Evolutionary conservation across 2,888 invertebrate genomes (phyloP).

Genomic region (Nomada ruficornis): DNA sequence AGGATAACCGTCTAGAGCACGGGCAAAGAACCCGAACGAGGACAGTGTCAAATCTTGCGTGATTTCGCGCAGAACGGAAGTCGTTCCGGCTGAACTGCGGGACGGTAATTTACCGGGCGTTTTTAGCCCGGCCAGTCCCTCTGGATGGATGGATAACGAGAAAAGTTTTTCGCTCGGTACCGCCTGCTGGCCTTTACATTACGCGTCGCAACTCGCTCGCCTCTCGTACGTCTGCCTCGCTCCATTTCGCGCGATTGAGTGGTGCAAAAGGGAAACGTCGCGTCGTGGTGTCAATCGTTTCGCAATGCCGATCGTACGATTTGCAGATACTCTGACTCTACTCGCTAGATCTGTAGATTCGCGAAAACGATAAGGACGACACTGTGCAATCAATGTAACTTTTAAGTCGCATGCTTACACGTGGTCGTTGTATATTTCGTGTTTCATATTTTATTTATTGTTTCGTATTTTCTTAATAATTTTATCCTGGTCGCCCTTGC

Average conservation of each 20-base stretch:
- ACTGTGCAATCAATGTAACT: no score
- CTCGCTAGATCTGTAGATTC: not conserved
- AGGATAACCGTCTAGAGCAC: not conserved
- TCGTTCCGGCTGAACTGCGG: slow-evolving; percentile 60
- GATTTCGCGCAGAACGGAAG: slow-evolving; percentile 48
- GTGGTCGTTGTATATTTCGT: no score
- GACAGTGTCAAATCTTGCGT: slow-evolving; percentile 22
- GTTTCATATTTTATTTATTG: no score
- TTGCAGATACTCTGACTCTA: not conserved
- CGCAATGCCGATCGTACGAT: slow-evolving; percentile 16
- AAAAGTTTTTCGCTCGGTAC: slow-evolving; percentile 72
- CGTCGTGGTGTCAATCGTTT: slow-evolving; percentile 54
- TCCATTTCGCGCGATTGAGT: slow-evolving; percentile 68
- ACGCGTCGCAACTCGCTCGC: slow-evolving; percentile 59
- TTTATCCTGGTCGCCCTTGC: no score
- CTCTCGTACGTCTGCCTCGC: slow-evolving; percentile 51
- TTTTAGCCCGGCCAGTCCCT: slow-evolving; percentile 53
- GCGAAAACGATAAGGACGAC: no score
- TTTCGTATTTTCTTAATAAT: no score
- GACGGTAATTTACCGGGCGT: slow-evolving; percentile 65
- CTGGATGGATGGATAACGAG: slow-evolving; percentile 74
- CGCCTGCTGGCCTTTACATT: slow-evolving; percentile 68
- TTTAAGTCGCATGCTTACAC: no score
- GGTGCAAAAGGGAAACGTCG: slow-evolving; percentile 47
- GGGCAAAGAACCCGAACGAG: slow-evolving; percentile 5